Evolutionary conservation across 2,113 vertebrate genomes (phyloP), one percentile per base, ranked within the genome.

Genomic region (Chaetura pelagica): DNA sequence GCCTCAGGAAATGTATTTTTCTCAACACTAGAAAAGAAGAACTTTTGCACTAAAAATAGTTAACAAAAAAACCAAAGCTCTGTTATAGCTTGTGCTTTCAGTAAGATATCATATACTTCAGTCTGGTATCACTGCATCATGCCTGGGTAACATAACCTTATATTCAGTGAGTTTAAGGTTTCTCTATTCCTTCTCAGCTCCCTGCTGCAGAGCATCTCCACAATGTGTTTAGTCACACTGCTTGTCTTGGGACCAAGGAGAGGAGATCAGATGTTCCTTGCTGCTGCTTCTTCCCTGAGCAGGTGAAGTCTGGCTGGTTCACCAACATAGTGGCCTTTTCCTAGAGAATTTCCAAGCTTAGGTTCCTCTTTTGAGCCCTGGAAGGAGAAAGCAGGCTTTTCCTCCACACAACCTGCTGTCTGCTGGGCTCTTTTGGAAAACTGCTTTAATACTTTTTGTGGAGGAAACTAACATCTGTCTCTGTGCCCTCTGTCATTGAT

Each of bases 91-190:
- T 86, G 12, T 20, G 11, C 10, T 4, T 18, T 6, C 38, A 34
- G 6, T 62, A 49, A 66, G n/a, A 69, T 63, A 52, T 27, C 3
- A 30, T n/a, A 7, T 32, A 58, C 0, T 0, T 20, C 4, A 22
- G 2, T 38, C 44, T 85, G 27, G 8, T 52, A 15, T 51, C 67
- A 68, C 21, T 1, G 2, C 12, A 15, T 9, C 3, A 11, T 62
- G 46, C 19, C 17, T 42, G 11, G 9, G 46, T 77, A 29, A n/a
- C n/a, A 46, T 8, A 86, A 42, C 2, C 7, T 64, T 67, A 26
- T 7, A 40, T 35, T 51, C 29, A 55, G 10, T 59, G 38, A 44
- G 4, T 63, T 63, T 19, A 27, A 34, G 16, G 2, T 74, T 79
- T 55, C 40, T 63, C 22, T 55, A 23, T 18, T 62, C 16, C 15